Percentiles rank a stretch among this genome's conserved stretches.
These are phyloP conservation scores for Hyperoplus immaculatus DNA, from an alignment of 2,797 vertebrate species.

Conservation along the genomic window DNA sequence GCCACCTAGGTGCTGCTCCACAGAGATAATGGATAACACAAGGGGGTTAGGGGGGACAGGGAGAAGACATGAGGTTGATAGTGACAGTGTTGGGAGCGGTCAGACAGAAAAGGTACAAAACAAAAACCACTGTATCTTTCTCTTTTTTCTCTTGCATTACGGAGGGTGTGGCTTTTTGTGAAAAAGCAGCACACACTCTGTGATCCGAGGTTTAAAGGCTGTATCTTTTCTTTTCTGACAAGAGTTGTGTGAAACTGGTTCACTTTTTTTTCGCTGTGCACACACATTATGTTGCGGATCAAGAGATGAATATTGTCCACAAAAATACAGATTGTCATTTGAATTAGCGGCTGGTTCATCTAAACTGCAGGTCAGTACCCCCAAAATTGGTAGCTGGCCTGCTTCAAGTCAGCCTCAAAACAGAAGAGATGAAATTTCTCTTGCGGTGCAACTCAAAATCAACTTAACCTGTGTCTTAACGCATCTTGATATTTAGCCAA, in stretches of 20 bases:
- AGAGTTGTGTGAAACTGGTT: conserved; percentile 79
- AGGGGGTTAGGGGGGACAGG: conserved; percentile 55
- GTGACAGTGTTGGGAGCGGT: conserved; percentile 66
- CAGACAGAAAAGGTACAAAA: conserved; percentile 62
- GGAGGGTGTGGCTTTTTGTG: conserved; percentile 52
- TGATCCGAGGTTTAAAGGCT: conserved; percentile 61
- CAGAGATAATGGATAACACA: conserved; percentile 39
- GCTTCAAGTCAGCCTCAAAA: conserved; percentile 52
- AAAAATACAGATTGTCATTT: conserved; percentile 57
- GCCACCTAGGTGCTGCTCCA: conserved; percentile 72
- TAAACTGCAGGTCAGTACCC: conserved; percentile 64
- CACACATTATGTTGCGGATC: conserved; percentile 65
- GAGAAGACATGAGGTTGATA: conserved; percentile 52
- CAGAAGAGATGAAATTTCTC: conserved; percentile 43
- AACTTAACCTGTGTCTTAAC: conserved; percentile 49
- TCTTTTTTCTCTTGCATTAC: conserved; percentile 61
- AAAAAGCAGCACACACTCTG: conserved; percentile 49
- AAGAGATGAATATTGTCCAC: conserved; percentile 58
- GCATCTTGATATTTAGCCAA: conserved; percentile 58
- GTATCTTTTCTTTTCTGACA: conserved; percentile 60
- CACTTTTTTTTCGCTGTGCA: conserved; percentile 69
- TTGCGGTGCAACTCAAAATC: conserved; percentile 57
- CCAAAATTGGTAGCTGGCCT: conserved; percentile 50
- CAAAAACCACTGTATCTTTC: conserved; percentile 13
- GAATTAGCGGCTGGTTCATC: conserved; percentile 45